Percentiles rank a stretch among this genome's conserved stretches.
Evolutionary conservation across 1,140 invertebrate species (phyloP).

Genomic region (Druon quercuslanigerum): DNA sequence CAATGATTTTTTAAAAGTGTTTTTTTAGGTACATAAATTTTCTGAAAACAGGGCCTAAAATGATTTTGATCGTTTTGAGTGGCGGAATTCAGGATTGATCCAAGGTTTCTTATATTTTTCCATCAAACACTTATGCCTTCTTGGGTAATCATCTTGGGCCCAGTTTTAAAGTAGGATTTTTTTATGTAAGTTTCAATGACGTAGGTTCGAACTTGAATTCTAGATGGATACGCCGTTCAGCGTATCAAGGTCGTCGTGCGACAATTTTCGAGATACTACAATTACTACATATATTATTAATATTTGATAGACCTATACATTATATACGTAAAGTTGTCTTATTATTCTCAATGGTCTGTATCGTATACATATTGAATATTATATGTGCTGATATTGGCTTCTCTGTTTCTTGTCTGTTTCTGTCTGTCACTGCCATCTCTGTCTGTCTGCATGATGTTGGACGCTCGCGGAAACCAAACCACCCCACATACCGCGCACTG

Average conservation of each 20-base stretch:
- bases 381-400: constrained; percentile 73
- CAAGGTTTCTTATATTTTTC: too few species aligned
- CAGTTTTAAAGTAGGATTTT: neutral
- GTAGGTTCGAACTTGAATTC: neutral
- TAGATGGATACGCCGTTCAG: neutral
- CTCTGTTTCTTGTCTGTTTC: constrained; percentile 75
- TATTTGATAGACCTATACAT: constrained; percentile 42
- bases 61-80: too few species aligned
- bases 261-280: neutral
- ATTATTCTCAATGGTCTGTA: constrained; percentile 53
- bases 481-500: constrained; percentile 55
- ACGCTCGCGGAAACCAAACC: constrained; percentile 68
- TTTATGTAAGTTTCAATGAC: neutral
- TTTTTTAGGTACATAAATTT: neutral
- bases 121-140: too few species aligned
- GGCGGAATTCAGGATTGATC: too few species aligned
- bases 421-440: constrained; percentile 74
- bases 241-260: neutral
- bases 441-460: constrained; percentile 76
- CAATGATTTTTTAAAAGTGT: neutral
- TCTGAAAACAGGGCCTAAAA: too few species aligned
- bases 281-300: neutral
- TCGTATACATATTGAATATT: constrained; percentile 52
- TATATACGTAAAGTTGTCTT: constrained; percentile 46
- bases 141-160: too few species aligned